Conservation (phyloP, 2,888 invertebrate genomes). For the Liodrosophila aerea region DNA sequence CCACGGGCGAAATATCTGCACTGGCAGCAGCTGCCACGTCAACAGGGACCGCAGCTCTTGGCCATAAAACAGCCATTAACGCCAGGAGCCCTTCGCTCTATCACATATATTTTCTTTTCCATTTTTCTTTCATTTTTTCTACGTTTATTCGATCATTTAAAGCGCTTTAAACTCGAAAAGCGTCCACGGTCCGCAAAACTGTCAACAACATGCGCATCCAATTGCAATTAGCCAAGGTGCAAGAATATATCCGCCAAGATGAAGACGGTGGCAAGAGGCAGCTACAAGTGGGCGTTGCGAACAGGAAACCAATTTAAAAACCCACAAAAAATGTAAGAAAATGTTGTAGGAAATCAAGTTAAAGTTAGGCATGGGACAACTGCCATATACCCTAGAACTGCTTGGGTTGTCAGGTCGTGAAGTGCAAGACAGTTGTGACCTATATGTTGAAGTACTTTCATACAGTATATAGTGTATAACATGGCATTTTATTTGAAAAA, state of each 20-base stretch:
- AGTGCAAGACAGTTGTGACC: no score
- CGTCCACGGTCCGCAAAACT: slow-evolving; percentile 54
- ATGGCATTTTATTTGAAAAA: no score
- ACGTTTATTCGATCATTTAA: slow-evolving; percentile 43
- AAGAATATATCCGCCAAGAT: no score
- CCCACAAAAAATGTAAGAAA: slow-evolving; percentile 13
- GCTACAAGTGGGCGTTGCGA: slow-evolving; percentile 46
- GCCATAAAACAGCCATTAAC: slow-evolving; percentile 80
- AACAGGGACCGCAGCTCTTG: slow-evolving; percentile 62
- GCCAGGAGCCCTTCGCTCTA: slow-evolving; percentile 54
- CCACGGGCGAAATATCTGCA: slow-evolving; percentile 58
- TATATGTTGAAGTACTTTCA: no score
- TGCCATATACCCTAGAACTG: no score
- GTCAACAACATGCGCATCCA: slow-evolving; percentile 80
- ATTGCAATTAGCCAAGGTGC: slow-evolving; percentile 82
- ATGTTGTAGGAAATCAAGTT: not conserved
- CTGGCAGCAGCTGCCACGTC: slow-evolving; percentile 55
- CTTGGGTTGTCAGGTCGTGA: no score
- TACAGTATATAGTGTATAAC: no score
- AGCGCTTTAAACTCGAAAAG: slow-evolving; percentile 54
- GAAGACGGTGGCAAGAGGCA: slow-evolving; percentile 36
- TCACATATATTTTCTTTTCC: not conserved
- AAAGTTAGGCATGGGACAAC: not conserved
- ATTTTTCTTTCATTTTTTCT: slow-evolving; percentile 6
- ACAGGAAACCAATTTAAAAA: slow-evolving; percentile 68